These are phyloP conservation scores for Listrodromus nycthemerus DNA, from an alignment of 2,888 invertebrate genomes.

Conservation along the genomic window DNA sequence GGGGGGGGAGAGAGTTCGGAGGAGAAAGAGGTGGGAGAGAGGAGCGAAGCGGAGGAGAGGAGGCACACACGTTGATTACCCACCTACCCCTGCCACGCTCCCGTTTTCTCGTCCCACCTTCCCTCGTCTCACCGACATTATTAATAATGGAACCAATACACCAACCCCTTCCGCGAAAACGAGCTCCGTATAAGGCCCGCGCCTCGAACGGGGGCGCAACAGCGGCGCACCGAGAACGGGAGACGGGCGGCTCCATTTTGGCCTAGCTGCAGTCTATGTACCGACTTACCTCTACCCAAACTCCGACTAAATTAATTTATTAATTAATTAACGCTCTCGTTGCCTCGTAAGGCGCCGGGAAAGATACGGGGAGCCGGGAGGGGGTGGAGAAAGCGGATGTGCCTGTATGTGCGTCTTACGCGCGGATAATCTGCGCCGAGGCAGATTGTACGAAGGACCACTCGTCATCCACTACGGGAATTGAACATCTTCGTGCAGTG, in stretches of 20 bases:
- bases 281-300: slow-evolving; percentile 48
- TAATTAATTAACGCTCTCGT: slow-evolving; percentile 74
- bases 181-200: slow-evolving; percentile 27
- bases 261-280: slow-evolving; percentile 16
- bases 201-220: slow-evolving; percentile 3
- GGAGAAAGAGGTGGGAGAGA: slow-evolving; percentile 54
- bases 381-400: neutral
- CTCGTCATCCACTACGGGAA: neutral
- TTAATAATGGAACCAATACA: slow-evolving; percentile 77
- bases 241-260: slow-evolving; percentile 26
- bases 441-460: neutral
- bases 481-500: neutral
- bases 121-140: slow-evolving; percentile 68
- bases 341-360: slow-evolving; percentile 55
- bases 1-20: no score
- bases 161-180: slow-evolving; percentile 55
- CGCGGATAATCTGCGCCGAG: neutral
- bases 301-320: slow-evolving; percentile 74
- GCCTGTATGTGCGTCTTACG: slow-evolving; percentile 11
- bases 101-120: slow-evolving; percentile 56
- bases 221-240: slow-evolving; percentile 8
- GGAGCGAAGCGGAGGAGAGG: slow-evolving; percentile 69
- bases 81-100: slow-evolving; percentile 32
- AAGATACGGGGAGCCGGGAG: slow-evolving; percentile 54
- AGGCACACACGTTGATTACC: slow-evolving; percentile 72